Evolutionary conservation across 2,888 invertebrate species (phyloP).

Genomic region (Didymodactylos carnosus): DNA sequence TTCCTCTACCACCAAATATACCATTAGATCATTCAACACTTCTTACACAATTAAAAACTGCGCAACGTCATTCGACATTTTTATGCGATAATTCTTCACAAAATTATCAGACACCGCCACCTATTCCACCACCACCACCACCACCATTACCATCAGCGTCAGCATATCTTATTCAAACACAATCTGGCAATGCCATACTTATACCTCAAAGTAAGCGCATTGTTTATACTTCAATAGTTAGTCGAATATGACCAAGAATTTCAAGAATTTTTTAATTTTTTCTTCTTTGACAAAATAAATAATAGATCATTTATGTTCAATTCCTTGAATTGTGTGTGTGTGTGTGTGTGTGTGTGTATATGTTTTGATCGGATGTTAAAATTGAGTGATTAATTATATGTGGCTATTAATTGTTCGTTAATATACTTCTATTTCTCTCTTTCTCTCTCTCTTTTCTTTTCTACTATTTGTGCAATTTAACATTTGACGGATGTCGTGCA

Average conservation of each 20-base stretch:
- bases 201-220: background rate
- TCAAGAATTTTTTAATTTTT: too few species aligned
- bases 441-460: too few species aligned
- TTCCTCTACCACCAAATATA: background rate
- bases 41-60: background rate
- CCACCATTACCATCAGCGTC: background rate
- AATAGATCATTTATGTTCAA: too few species aligned
- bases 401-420: too few species aligned
- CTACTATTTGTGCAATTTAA: background rate
- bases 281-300: too few species aligned
- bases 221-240: too few species aligned
- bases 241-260: too few species aligned
- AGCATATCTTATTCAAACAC: background rate
- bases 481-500: background rate
- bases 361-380: background rate
- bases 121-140: background rate
- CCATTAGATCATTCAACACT: background rate
- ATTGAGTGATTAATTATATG: too few species aligned
- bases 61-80: background rate
- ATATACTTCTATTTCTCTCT: too few species aligned
- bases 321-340: background rate
- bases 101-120: background rate
- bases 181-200: background rate
- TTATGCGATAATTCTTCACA: background rate
- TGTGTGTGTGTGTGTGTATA: background rate